Evolutionary conservation across 2,113 vertebrate genomes (phyloP).

Genomic region (Platichthys stellatus): DNA sequence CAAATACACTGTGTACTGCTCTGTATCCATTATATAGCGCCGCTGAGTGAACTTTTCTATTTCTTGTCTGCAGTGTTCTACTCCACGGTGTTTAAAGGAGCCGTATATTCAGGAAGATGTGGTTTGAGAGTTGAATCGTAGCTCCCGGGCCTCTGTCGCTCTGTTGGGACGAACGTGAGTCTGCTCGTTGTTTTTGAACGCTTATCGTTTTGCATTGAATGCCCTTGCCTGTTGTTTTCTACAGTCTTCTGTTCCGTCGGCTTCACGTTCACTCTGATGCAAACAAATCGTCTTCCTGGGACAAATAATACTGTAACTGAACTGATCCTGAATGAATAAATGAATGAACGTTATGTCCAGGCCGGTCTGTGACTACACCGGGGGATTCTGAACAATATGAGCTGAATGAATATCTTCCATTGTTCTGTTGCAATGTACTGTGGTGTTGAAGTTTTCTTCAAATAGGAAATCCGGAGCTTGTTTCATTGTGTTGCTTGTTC

Average conservation of each 20-base stretch:
- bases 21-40: slow-evolving; percentile 27
- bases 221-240: neutral
- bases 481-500: neutral
- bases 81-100: neutral
- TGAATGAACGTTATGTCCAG: slow-evolving; percentile 15
- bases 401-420: neutral
- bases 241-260: slow-evolving; percentile 1
- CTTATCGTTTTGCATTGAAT: slow-evolving; percentile 1
- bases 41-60: neutral
- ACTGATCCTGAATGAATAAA: slow-evolving; percentile 17
- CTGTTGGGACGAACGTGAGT: neutral
- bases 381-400: neutral
- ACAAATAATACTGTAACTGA: slow-evolving; percentile 21
- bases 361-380: neutral
- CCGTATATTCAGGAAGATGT: neutral
- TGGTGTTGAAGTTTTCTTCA: neutral
- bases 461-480: slow-evolving; percentile 9
- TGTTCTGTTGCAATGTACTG: neutral
- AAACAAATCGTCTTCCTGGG: slow-evolving; percentile 12
- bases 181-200: neutral
- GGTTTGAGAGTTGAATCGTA: slow-evolving; percentile 10
- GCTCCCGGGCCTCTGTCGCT: neutral
- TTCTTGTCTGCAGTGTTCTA: neutral
- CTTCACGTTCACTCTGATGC: slow-evolving; percentile 6
- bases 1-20: slow-evolving; percentile 8